A percentile compares a stretch with the other conserved stretches of the same genome.
These are phyloP conservation scores for Diorhabda sublineata DNA, from an alignment of 1,140 invertebrate species.

Conservation along the genomic window DNA sequence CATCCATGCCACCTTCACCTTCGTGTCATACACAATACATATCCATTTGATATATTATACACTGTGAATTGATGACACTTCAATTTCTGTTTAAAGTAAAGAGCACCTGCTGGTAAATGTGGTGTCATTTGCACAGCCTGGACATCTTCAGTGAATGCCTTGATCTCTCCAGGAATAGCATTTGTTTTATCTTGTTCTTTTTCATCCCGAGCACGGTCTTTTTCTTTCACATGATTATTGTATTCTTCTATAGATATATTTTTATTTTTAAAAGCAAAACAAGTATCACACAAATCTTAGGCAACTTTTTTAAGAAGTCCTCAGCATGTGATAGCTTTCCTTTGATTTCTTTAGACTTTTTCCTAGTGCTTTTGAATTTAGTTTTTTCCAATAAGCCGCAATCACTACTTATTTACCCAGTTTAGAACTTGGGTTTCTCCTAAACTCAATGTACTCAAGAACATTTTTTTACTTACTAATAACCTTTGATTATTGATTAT, in stretches of 20 bases:
- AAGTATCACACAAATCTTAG: slow-evolving; percentile 45
- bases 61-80: slow-evolving; percentile 13
- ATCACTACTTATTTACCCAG: no score
- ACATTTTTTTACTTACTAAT: no score
- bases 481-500: no score
- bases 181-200: slow-evolving; percentile 12
- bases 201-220: slow-evolving; percentile 31
- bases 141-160: slow-evolving; percentile 15
- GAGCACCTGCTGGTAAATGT: slow-evolving; percentile 36
- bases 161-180: neutral
- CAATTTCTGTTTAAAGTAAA: slow-evolving; percentile 32
- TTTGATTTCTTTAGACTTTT: no score
- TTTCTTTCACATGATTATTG: slow-evolving; percentile 31
- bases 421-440: no score
- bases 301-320: no score
- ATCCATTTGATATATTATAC: slow-evolving; percentile 41
- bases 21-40: slow-evolving; percentile 19
- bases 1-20: slow-evolving; percentile 1
- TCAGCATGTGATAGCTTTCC: no score
- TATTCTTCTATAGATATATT: slow-evolving; percentile 40
- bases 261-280: slow-evolving; percentile 32
- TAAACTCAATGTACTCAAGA: no score
- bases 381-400: no score
- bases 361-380: no score
- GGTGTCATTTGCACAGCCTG: slow-evolving; percentile 15